Base-by-base conservation (phyloP, 30 jellyfish, hydroid and myxozoan genomes). In the Cassiopea xamachana region DNA sequence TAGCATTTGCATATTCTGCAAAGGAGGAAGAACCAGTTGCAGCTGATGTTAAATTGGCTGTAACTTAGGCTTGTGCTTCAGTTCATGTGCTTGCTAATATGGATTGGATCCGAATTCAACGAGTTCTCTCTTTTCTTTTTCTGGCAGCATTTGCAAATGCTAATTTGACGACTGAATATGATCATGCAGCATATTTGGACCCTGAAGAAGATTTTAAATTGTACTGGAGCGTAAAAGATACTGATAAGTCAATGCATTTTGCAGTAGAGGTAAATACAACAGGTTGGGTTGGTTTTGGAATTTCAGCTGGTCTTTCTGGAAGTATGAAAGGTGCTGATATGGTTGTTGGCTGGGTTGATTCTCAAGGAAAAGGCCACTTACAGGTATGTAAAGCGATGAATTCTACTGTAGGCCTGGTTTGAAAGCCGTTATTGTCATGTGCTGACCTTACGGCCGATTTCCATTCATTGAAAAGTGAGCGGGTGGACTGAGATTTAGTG, bases 271-370 rank as follows among this genome's bases (percentile, higher is more conserved):
- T 86, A 55, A 79, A 86, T 9, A 85, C 92, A 73, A 85, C 78
- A 49, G 92, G 92, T 13, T 88, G 95, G 95, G 90, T 88, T 62
- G 95, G 92, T 15, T 81, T 82, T 59, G 96, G 96, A 13, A 80
- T 89, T 55, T 71, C 96, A 18, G 81, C 92, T 6, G 87, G 91
- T 8, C 77, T 77, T 6, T 49, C 88, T 44, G 96, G 96, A 45
- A 69, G 44, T 27, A 89, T 89, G 96, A 82, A 80, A 39, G 92
- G 92, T 43, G 80, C 92, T 5, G 94, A 87, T 50, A 75, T 87
- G 47, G 90, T 68, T 13, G 48, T 87, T 0, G 96, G 92, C 19
- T 88, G 79, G 84, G 89, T 88, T 69, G 90, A 72, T 60, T 67
- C 84, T 2, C 12, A 75, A 49, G 93, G 93, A 62, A 73, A 85